phyloP scores from a whole-genome alignment of 92 coral and sea anemone species.

The Pocillopora grandis region DNA sequence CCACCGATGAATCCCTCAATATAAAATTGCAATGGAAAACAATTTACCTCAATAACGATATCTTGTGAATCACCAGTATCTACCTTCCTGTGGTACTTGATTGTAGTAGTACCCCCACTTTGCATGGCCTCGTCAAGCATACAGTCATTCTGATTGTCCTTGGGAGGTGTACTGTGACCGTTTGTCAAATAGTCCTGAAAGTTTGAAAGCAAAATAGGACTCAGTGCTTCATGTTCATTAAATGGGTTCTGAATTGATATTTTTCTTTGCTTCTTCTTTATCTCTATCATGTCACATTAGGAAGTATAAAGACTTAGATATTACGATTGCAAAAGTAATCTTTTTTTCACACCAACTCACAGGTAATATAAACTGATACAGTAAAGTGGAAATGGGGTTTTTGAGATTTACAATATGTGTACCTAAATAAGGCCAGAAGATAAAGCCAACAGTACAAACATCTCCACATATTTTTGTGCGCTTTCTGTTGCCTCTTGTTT shows the following conservation, averaged over 20 bases:
- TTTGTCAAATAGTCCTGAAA: slow-evolving; percentile 33
- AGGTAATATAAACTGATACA: too few relatives aligned
- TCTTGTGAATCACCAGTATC: slow-evolving; percentile 27
- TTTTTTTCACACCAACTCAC: too few relatives aligned
- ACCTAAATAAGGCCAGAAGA: too few relatives aligned
- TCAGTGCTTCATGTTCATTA: too few relatives aligned
- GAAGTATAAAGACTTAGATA: too few relatives aligned
- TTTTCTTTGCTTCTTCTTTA: not conserved
- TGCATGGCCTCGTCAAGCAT: not conserved
- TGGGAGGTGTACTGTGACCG: not conserved
- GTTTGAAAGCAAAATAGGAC: not conserved
- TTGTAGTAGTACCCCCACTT: slow-evolving; percentile 12
- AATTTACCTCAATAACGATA: slow-evolving; percentile 14
- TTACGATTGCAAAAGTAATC: too few relatives aligned
- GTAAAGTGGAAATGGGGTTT: too few relatives aligned
- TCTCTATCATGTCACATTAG: too few relatives aligned
- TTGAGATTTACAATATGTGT: too few relatives aligned
- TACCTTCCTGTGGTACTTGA: slow-evolving; percentile 22
- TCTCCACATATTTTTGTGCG: too few relatives aligned
- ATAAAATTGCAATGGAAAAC: not conserved
- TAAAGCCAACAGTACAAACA: too few relatives aligned
- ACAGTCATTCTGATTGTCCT: slow-evolving; percentile 1
- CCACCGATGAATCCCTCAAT: not conserved
- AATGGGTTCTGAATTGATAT: not conserved
- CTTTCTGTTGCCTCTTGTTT: too few relatives aligned